Evolutionary conservation across 2,888 invertebrate genomes (phyloP), one percentile per base, ranked within the genome.

Genomic region (Stratiomys singularior): DNA sequence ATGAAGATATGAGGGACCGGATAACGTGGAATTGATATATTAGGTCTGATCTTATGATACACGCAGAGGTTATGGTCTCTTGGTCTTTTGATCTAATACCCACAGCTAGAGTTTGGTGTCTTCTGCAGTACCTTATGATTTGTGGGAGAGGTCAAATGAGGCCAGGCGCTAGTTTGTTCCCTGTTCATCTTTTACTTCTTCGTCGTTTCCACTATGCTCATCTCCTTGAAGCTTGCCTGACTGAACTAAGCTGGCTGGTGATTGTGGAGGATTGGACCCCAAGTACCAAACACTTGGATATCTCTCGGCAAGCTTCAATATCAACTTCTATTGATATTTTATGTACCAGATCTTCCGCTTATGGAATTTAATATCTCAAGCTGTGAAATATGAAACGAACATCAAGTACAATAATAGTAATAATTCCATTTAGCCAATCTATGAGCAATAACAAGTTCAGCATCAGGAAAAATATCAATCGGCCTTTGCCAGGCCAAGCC

Each of bases 131-230:
- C 56, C 71, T 21, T 78, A 77, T 79, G 79, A 79, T 79, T 79
- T 79, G 79, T 79, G 79, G 79, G 79, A 79, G 79, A 79, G 79
- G 78, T 79, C 79, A 79, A 78, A 77, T 58, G 76, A 78, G 79
- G 79, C 78, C 78, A 79, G 69, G 71, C 69, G 46, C 46, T 69
- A 69, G 69, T 47, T 69, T 37, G 37, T 37, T 37, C 37, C 37
- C 66, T 30, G 66, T 37, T 64, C 72, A 58, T 77, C 56, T 37
- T 56, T 63, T 47, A 64, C 58, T 76, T 71, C 15, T 28, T n/a
- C 63, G 28, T 27, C 37, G 3, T 37, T 37, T 37, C 15, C 28
- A 23, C 27, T 7, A 63, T 27, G 37, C 9, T 37, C 5, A 37
- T 37, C 9, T 37, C 37, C 37, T 37, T 63, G 28, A 15, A 30